phyloP scores from a whole-genome alignment of 2,797 vertebrate species.

The Acrossocheilus wenchowensis region DNA sequence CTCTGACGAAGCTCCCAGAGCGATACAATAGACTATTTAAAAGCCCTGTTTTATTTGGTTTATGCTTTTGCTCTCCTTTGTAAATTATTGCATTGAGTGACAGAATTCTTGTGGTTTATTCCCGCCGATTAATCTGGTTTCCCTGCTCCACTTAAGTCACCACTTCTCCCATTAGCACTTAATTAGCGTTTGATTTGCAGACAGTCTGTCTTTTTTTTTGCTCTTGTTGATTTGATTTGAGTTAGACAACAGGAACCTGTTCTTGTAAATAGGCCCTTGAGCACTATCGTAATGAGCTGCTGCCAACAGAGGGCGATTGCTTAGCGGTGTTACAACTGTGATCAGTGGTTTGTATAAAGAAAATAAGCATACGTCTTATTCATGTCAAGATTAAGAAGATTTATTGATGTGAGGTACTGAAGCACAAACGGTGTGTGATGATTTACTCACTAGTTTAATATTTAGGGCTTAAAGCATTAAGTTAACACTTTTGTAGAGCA shows the following conservation, averaged over 20 bases:
- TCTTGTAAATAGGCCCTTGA: constrained; percentile 24
- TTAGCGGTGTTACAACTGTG: background rate
- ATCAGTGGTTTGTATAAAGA: background rate
- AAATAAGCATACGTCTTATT: background rate
- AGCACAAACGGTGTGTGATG: background rate
- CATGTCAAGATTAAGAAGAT: background rate
- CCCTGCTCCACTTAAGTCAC: background rate
- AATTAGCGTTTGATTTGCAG: constrained; percentile 55
- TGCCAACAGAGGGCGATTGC: background rate
- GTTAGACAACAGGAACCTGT: constrained; percentile 6
- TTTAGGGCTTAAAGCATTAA: background rate
- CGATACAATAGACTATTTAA: background rate
- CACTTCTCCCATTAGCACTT: constrained; percentile 48
- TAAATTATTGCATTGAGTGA: background rate
- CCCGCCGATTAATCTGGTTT: background rate
- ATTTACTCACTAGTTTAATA: background rate
- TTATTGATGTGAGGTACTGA: background rate
- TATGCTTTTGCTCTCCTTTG: background rate
- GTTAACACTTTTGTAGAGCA: background rate
- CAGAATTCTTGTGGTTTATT: background rate
- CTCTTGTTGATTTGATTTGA: constrained; percentile 51
- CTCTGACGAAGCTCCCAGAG: background rate
- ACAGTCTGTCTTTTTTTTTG: constrained; percentile 42
- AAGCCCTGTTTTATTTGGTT: background rate
- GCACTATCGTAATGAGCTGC: background rate